Percentiles rank a stretch among this genome's conserved stretches.
phyloP scores from a whole-genome alignment of 2,888 invertebrate genomes.

The Melinaea menophilus region DNA sequence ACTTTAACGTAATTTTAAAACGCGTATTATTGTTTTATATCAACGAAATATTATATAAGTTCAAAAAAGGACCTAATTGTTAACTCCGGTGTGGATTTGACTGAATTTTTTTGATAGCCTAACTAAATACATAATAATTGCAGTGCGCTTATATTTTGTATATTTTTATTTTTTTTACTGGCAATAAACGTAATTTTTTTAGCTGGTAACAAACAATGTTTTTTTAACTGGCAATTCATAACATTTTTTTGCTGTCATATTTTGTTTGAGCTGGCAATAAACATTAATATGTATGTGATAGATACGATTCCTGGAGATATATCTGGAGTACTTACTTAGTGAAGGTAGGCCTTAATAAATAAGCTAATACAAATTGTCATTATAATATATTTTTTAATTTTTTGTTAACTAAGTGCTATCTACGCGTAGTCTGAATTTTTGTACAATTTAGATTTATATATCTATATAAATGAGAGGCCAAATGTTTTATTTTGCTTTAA shows the following conservation, averaged over 20 bases:
- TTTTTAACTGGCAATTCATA: no score
- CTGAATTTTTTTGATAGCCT: no score
- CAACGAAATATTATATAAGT: neutral
- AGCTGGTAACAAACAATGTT: no score
- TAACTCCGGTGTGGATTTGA: no score
- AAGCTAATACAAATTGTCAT: constrained; percentile 25
- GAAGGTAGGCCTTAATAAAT: constrained; percentile 21
- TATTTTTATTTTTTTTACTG: no score
- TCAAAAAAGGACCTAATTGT: no score
- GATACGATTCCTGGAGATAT: constrained; percentile 21
- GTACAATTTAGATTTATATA: constrained; percentile 4
- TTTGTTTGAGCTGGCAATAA: neutral
- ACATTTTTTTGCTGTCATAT: no score
- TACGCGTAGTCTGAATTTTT: constrained; percentile 20
- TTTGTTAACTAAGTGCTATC: constrained; percentile 23
- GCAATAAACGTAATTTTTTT: no score
- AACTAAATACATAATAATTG: no score
- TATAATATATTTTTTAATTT: constrained; percentile 21
- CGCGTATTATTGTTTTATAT: neutral
- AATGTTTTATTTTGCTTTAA: neutral
- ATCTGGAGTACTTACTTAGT: constrained; percentile 27
- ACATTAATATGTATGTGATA: constrained; percentile 23
- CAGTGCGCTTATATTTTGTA: no score
- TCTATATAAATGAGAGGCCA: constrained; percentile 6
- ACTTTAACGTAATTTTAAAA: neutral